Percentiles rank a stretch among this genome's conserved stretches.
Evolutionary conservation across 2,888 invertebrate genomes (phyloP).

Genomic region (Acleris literana): DNA sequence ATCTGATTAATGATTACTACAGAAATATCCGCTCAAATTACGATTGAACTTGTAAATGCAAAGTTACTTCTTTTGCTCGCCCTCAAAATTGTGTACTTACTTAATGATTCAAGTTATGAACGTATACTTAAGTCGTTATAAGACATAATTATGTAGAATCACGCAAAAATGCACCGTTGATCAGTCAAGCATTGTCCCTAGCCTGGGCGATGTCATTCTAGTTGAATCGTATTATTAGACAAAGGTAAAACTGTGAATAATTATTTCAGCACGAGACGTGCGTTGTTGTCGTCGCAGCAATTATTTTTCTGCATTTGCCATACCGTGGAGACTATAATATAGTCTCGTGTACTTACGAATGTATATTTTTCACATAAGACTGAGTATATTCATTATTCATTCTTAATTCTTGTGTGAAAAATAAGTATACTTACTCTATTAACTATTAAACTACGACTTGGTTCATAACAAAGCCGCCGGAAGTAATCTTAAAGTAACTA

Average conservation of each 20-base stretch:
- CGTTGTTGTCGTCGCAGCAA: background rate
- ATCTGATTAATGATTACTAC: background rate
- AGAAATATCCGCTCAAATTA: background rate
- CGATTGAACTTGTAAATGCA: background rate
- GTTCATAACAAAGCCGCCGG: background rate
- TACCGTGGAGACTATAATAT: too few species aligned
- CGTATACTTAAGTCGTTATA: slow-evolving; percentile 2
- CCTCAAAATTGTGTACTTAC: background rate
- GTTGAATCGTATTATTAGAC: background rate
- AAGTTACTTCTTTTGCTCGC: background rate
- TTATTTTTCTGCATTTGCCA: too few species aligned
- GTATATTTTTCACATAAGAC: too few species aligned
- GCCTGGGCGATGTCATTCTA: background rate
- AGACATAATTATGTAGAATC: slow-evolving; percentile 9
- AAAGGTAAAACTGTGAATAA: slow-evolving; percentile 7
- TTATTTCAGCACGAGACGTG: background rate
- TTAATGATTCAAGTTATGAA: background rate
- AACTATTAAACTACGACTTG: background rate
- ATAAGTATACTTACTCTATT: background rate
- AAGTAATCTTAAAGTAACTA: background rate
- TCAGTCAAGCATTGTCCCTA: background rate
- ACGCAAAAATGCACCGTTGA: background rate
- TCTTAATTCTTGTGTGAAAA: background rate
- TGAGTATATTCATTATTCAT: too few species aligned
- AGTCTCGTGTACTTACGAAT: too few species aligned